Evolutionary conservation across 1,140 invertebrate species (phyloP), one percentile per base, ranked within the genome.

Genomic region (Idris sp.): DNA sequence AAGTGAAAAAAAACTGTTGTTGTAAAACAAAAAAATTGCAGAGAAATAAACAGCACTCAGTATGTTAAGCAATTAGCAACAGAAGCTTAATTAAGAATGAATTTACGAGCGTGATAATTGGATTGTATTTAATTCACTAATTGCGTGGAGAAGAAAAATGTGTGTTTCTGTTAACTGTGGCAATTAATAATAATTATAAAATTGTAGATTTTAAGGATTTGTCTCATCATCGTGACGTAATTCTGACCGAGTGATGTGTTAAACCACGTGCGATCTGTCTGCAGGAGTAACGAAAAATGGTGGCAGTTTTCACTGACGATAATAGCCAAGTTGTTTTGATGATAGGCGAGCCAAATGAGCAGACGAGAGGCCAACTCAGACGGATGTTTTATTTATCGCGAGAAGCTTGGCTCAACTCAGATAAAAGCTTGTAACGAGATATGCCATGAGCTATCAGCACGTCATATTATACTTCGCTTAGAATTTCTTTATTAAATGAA

Each of bases 301-400:
- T 15, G 9, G 40, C 4, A 49, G 10, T 43, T 58, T 73, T 64
- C 30, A 51, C n/a, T 18, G 31, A 56, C 38, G 41, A 54, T 72
- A 72, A 72, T 49, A 19, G 41, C 51, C 16, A 30, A 15, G 10
- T 41, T 56, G 51, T 64, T 73, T 13, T 35, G 15, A 31, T 28
- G 69, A 59, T 61, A 54, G 44, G 26, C 61, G 44, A 65, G n/a
- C 61, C 30, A 65, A 64, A 59, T 73, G 41, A 65, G 53, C 59
- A 40, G 68, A 30, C 69, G 51, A 73, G 41, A 3, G 25, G 38
- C 38, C n/a, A 10, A 56, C 54, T 54, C 16, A 31, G 40, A 44
- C 71, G 71, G 71, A 65, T 74, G 61, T 74, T 74, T 67, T 67
- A 67, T 67, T 74, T 74, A 74, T 74, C 71, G 54, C 61, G 41